Evolutionary conservation across 2,113 vertebrate species (phyloP), one percentile per base, ranked within the genome.

Genomic region (Pelecanoides urinatrix): DNA sequence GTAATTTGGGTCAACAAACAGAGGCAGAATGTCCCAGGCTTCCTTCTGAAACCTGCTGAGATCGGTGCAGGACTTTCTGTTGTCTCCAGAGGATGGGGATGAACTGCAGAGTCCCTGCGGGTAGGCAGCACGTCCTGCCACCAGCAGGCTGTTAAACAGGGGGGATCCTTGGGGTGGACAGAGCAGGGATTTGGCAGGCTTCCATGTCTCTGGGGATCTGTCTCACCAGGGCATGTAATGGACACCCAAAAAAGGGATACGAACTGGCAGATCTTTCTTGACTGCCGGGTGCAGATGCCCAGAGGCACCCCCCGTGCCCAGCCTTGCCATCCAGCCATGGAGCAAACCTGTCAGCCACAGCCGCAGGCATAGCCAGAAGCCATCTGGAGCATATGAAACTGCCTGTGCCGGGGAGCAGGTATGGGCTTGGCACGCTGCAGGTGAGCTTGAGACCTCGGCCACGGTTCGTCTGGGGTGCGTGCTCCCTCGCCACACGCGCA

Each of bases 401-500:
- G 0, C 22, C 55, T 11, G 12, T 42, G 21, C 5, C 0, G 0
- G 53, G 34, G 32, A 61, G 63, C 44, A 59, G 59, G 20, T 22
- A 1, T 20, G n/a, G 58, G 13, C 32, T 10, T 40, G 29, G 55
- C 32, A 34, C 2, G 3, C 19, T 2, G 1, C 13, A 8, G 38
- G 32, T 10, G 30, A 38, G 42, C 6, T 0, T 25, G 63, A 45
- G 30, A 27, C 25, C 27, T 89, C 2, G 1, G 38, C 68, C 11
- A 0, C 15, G 21, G 23, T 10, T 70, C 1, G 2, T 42, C 50
- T 11, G 6, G 50, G 25, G 9, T 8, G 14, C 4, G 1, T 6
- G 1, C 27, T 71, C 19, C 67, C 21, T 65, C 9, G 2, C 27
- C 30, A 16, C 40, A 1, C 1, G 20, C 15, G 3, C 45, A 25